Evolutionary conservation across 23 tunicate genomes (phyloP).

Genomic region (Halocynthia aurantium): DNA sequence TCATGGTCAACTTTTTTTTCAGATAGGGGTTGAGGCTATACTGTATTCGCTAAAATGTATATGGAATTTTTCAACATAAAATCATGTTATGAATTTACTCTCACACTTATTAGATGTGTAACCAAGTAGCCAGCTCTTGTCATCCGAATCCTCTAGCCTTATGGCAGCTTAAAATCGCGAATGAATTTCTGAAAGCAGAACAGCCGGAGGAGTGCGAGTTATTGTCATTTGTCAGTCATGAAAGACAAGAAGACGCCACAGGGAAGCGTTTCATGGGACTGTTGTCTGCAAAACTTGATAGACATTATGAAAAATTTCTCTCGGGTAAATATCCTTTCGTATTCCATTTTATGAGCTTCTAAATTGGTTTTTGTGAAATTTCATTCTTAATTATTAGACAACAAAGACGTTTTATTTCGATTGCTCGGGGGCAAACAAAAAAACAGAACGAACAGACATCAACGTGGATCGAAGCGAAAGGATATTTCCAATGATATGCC

Average conservation of each 20-base stretch:
- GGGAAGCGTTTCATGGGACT: neutral
- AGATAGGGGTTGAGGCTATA: too few species aligned
- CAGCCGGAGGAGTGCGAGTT: too few species aligned
- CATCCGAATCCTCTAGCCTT: slow-evolving; percentile 13
- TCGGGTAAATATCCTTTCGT: neutral
- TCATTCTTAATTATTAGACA: neutral
- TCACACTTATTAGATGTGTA: neutral
- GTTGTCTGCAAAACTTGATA: slow-evolving; percentile 1
- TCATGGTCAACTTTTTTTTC: too few species aligned
- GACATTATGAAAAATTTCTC: slow-evolving; percentile 6
- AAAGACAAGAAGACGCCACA: neutral
- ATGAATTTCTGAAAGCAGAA: neutral
- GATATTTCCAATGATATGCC: neutral
- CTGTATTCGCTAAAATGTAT: too few species aligned
- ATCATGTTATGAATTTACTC: too few species aligned
- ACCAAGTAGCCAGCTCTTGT: neutral
- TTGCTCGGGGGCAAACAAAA: neutral
- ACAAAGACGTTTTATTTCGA: neutral
- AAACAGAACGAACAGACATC: neutral
- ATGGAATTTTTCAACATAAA: too few species aligned
- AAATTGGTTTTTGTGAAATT: neutral
- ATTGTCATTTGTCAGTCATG: too few species aligned
- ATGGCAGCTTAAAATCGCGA: slow-evolving; percentile 21
- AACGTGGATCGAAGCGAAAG: slow-evolving; percentile 7
- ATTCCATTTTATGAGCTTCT: neutral